Base-by-base conservation (phyloP, 2,888 invertebrate genomes). In the Plutella xylostella region DNA sequence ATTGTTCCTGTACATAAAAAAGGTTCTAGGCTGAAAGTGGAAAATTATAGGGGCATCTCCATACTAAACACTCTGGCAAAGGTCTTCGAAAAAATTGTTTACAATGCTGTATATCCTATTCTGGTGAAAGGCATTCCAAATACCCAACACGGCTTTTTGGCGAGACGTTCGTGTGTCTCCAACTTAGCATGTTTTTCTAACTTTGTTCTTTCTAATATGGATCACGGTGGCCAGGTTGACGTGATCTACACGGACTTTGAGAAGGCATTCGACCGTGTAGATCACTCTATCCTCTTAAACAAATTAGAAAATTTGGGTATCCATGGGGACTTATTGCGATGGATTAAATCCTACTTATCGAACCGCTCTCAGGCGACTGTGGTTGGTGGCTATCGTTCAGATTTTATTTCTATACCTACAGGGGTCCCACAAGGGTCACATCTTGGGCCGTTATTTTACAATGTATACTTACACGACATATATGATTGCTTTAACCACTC, bases 1-100 rank as follows among this genome's bases (percentile, higher is more conserved):
- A 42, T 42, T 28, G 5, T 31, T 2, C 40, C 40, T 17, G 25
- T 41, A 3, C 28, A 41, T 21, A 41, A 41, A 41, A 41, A 28
- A 15, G 40, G 40, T 17, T 6, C 40, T 6, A 41, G 19, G 15
- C 15, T 1, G 7, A 15, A 14, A 7, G n/a, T 41, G 15, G 40
- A 41, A 14, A 41, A 41, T 17, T 41, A 41, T 28, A 25, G 40
- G 17, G 17, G 17, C 17, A 41, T 41, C 15, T 41, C 40, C 6
- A 41, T 28, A 14, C 1, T 28, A 3, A 41, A 30, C 17, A 1
- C n/a, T n/a, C n/a, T n/a, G n/a, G n/a, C n/a, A n/a, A 41, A 41
- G 19, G 18, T 41, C 7, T 3, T 41, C 7, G 30, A 41, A 41
- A 20, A 21, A 14, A 14, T 30, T 14, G 40, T 41, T 15, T 28